These are phyloP conservation scores for Seison nebaliae DNA, from an alignment of 1,140 invertebrate species.

Conservation along the genomic window DNA sequence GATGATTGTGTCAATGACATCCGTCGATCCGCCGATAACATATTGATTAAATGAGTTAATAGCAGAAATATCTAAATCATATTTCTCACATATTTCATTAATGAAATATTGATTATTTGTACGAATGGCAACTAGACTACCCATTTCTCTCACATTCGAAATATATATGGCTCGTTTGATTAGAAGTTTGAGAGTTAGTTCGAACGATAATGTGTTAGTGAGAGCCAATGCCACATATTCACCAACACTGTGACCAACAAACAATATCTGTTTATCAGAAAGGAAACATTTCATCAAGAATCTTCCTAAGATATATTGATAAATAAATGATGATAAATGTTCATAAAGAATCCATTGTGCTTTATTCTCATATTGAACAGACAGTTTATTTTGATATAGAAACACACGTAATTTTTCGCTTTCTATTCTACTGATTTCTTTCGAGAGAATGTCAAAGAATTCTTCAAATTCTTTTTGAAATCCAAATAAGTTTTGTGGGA, in stretches of 20 bases:
- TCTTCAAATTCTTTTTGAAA: too few species aligned
- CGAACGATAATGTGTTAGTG: neutral
- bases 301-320: too few species aligned
- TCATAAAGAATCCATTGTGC: too few species aligned
- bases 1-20: neutral
- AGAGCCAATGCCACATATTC: conserved; percentile 3
- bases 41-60: conserved; percentile 1
- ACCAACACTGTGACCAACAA: conserved; percentile 4
- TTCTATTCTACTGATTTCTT: too few species aligned
- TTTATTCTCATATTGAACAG: too few species aligned
- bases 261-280: too few species aligned
- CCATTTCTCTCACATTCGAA: neutral
- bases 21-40: neutral
- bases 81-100: neutral
- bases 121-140: neutral
- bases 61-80: neutral
- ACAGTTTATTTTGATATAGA: too few species aligned
- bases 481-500: too few species aligned
- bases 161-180: neutral
- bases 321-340: too few species aligned
- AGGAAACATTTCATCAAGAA: too few species aligned
- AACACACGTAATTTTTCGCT: too few species aligned
- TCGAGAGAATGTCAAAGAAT: too few species aligned
- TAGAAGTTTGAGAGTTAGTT: neutral
- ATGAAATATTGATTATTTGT: neutral